phyloP scores from a whole-genome alignment of 2,113 vertebrate genomes.

The Seriola aureovittata region DNA sequence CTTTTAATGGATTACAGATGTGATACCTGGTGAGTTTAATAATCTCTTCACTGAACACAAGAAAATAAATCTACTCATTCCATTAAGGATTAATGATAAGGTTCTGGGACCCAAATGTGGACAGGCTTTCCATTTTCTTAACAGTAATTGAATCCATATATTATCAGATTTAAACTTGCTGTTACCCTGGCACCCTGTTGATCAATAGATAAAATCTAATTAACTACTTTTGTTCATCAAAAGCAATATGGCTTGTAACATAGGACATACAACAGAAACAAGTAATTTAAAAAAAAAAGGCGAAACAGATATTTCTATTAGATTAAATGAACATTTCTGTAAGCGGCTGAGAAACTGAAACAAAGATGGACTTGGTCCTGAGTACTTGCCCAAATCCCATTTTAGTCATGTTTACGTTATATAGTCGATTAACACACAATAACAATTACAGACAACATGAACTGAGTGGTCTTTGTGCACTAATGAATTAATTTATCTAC shows the following conservation, averaged over 20 bases:
- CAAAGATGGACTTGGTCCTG: neutral
- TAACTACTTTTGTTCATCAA: neutral
- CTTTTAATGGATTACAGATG: conserved; percentile 3
- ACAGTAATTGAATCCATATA: conserved; percentile 15
- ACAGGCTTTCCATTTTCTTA: neutral
- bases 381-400: neutral
- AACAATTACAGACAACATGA: conserved; percentile 17
- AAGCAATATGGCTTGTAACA: neutral
- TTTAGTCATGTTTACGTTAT: conserved; percentile 1
- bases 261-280: neutral
- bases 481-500: neutral
- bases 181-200: conserved; percentile 10
- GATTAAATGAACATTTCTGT: neutral
- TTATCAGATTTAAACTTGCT: conserved; percentile 11
- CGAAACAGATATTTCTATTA: conserved; percentile 8
- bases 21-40: neutral
- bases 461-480: neutral
- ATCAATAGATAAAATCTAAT: conserved; percentile 14
- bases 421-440: conserved; percentile 9
- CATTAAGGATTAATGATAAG: conserved; percentile 11
- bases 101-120: neutral
- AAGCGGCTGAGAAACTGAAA: neutral
- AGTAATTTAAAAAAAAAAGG: neutral
- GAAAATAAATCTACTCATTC: neutral
- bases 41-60: neutral